Percentiles rank a stretch among this genome's conserved stretches.
phyloP scores from a whole-genome alignment of 1,140 invertebrate species.

The Zaprionus ghesquierei region DNA sequence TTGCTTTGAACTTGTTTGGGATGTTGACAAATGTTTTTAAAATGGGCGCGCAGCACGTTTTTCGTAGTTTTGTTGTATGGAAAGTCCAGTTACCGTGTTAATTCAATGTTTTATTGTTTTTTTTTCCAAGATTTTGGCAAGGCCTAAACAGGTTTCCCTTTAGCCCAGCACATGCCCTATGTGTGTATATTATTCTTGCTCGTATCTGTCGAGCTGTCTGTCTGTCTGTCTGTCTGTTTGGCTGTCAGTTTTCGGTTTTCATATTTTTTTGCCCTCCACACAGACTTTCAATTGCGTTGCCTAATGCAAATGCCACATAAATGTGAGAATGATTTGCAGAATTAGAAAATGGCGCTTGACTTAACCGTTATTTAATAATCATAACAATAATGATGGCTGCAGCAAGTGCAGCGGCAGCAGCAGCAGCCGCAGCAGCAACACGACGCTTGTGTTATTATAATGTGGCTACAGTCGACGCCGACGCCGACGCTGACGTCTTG shows the following conservation, averaged over 20 bases:
- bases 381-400: conserved; percentile 49
- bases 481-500: conserved; percentile 12
- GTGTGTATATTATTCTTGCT: conserved; percentile 51
- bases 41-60: conserved; percentile 46
- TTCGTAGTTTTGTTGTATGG: conserved; percentile 28
- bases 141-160: conserved; percentile 37
- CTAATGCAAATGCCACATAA: conserved; percentile 49
- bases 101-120: conserved; percentile 48
- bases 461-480: conserved; percentile 27
- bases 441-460: background rate
- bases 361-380: conserved; percentile 79
- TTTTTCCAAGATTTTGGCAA: conserved; percentile 54
- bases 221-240: too few species aligned
- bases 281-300: conserved; percentile 54
- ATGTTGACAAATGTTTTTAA: conserved; percentile 59
- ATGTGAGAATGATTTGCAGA: conserved; percentile 74
- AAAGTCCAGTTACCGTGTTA: conserved; percentile 59
- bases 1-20: conserved; percentile 51
- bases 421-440: conserved; percentile 10
- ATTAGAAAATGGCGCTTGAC: conserved; percentile 66
- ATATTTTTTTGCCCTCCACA: conserved; percentile 21
- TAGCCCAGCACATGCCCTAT: background rate
- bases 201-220: background rate
- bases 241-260: conserved; percentile 14
- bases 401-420: conserved; percentile 37